A percentile compares a stretch with the other conserved stretches of the same genome.
phyloP scores from a whole-genome alignment of 2,888 invertebrate species.

The Nasonovia ribisnigri region DNA sequence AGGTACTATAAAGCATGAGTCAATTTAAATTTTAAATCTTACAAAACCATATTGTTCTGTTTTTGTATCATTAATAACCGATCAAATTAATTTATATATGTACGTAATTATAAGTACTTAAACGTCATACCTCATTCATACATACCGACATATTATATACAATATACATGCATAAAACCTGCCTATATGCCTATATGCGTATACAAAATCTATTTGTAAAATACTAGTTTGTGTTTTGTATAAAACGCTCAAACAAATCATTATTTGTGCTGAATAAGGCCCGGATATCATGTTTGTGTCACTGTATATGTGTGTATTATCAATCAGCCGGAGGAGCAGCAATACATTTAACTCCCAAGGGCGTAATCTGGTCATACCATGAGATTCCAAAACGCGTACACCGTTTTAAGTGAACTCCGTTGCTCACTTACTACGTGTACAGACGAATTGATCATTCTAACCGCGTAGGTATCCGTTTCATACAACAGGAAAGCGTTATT shows the following conservation, averaged over 20 bases:
- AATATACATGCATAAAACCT: background rate
- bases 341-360: conserved; percentile 33
- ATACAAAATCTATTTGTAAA: background rate
- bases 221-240: background rate
- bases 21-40: background rate
- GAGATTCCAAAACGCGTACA: conserved; percentile 12
- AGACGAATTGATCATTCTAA: conserved; percentile 54
- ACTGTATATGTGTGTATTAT: conserved; percentile 17
- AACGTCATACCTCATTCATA: background rate
- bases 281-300: background rate
- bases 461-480: conserved; percentile 48
- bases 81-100: background rate
- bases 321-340: conserved; percentile 23
- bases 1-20: background rate
- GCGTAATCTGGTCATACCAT: conserved; percentile 38
- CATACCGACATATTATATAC: background rate
- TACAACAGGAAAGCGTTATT: background rate
- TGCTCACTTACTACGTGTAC: background rate
- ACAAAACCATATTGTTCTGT: background rate
- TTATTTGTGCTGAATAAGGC: background rate
- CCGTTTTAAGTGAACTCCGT: conserved; percentile 9
- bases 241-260: background rate
- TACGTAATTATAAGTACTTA: background rate
- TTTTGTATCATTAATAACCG: background rate
- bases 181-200: background rate